Evolutionary conservation across 1,140 invertebrate species (phyloP), one percentile per base, ranked within the genome.

Genomic region (Littorina saxatilis): DNA sequence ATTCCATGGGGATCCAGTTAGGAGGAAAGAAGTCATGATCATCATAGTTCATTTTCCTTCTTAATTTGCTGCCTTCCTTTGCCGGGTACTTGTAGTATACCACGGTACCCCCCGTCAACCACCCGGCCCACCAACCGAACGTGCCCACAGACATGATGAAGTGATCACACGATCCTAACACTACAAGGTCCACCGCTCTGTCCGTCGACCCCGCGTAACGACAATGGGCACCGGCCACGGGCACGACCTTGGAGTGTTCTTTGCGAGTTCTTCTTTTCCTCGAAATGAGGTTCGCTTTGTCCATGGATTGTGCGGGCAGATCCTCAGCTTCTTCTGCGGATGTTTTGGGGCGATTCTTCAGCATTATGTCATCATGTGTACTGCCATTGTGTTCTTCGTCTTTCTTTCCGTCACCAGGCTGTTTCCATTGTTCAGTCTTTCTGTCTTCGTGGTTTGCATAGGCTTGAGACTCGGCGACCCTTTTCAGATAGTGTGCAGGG

Each of bases 91-190:
- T 85, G 43, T 87, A 90, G 73, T 88, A 90, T 11, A 87, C 83
- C 35, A 86, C 84, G 17, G 75, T 75, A 13, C 91, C 91, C 72
- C 85, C 85, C 32, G 85, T 86, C 55, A 91, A 66, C 84, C 86
- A 91, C 0, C 74, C 87, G 15, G 86, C 75, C 90, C 88, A 91
- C 90, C 90, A 91, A 17, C 90, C 86, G 82, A 86, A 90, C 7
- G 86, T 83, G 2, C 90, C 90, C 2, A 88, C 87, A 1, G 86
- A 87, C 50, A 88, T 84, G 27, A 91, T 89, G 7, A 84, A 76
- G 80, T 91, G 87, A 74, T 91, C 84, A 81, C 88, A 88, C 4
- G 79, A 39, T 3, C 80, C 63, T 23, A 90, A 70, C 43, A 87
- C 61, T 32, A 85, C 85, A 77, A 91, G 80, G 63, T 91, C 88